Percentiles rank a stretch among this genome's conserved stretches.
Conservation (phyloP, 1,140 invertebrate genomes). For the Zaprionus davidi region DNA sequence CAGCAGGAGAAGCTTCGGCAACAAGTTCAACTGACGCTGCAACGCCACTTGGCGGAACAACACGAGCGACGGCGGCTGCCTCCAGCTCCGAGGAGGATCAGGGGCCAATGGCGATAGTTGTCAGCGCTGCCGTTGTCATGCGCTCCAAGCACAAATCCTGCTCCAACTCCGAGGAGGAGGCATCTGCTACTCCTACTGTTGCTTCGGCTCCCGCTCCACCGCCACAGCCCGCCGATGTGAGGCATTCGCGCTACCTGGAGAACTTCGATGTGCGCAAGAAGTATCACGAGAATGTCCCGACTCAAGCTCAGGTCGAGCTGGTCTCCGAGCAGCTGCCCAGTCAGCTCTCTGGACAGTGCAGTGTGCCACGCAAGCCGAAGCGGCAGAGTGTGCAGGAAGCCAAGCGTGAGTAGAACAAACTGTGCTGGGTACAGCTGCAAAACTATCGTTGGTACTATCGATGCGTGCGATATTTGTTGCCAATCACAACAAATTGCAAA, state of each 20-base stretch:
- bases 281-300: constrained; percentile 73
- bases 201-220: constrained; percentile 54
- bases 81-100: constrained; percentile 67
- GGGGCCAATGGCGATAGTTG: neutral
- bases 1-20: neutral
- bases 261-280: constrained; percentile 81
- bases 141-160: constrained; percentile 70
- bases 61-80: neutral
- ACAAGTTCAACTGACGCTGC: constrained; percentile 19
- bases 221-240: constrained; percentile 52
- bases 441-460: neutral
- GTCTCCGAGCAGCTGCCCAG: neutral
- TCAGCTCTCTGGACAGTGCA: neutral
- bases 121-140: constrained; percentile 45
- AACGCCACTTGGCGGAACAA: neutral
- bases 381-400: constrained; percentile 63
- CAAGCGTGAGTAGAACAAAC: constrained; percentile 48
- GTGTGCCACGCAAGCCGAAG: constrained; percentile 70
- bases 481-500: neutral
- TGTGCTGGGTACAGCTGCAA: neutral
- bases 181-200: constrained; percentile 28
- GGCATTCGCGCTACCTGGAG: constrained; percentile 80
- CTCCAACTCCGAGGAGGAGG: constrained; percentile 76
- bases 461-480: neutral
- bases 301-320: neutral